These are phyloP conservation scores for Charadrius vociferus DNA, from an alignment of 2,113 vertebrate species.

Conservation along the genomic window DNA sequence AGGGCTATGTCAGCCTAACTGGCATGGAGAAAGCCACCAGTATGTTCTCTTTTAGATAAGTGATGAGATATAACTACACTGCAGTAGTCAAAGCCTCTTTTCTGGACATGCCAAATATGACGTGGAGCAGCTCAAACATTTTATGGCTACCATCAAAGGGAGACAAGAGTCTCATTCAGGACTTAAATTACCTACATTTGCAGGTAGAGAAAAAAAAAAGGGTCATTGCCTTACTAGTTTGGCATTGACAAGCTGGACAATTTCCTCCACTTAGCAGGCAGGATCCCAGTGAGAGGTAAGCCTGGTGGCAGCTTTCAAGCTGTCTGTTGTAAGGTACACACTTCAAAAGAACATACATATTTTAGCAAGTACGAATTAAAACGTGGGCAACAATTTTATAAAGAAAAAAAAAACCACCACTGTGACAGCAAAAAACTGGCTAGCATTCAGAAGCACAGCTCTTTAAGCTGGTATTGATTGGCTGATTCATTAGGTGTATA, in stretches of 20 bases:
- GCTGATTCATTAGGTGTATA: conserved; percentile 1
- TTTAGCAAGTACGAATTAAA: conserved; percentile 25
- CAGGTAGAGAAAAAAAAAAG: not conserved
- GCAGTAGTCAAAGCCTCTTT: not conserved
- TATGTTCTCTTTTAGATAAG: not conserved
- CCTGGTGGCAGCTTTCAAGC: not conserved
- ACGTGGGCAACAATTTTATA: not conserved
- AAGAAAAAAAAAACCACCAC: not conserved
- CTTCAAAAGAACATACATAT: not conserved
- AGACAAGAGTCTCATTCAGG: not conserved
- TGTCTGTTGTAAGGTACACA: not conserved
- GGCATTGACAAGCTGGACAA: not conserved
- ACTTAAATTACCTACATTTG: not conserved
- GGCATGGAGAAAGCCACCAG: not conserved
- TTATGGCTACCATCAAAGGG: not conserved
- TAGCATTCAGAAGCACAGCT: not conserved
- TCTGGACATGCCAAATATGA: not conserved
- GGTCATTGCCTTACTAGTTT: not conserved
- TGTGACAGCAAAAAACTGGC: not conserved
- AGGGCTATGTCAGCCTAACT: not conserved
- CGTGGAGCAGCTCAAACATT: not conserved
- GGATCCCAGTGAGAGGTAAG: not conserved
- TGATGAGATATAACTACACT: not conserved
- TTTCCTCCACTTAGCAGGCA: not conserved
- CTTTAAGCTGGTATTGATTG: not conserved